phyloP scores from a whole-genome alignment of 1,140 invertebrate genomes.

The Diploscapter pachys region DNA sequence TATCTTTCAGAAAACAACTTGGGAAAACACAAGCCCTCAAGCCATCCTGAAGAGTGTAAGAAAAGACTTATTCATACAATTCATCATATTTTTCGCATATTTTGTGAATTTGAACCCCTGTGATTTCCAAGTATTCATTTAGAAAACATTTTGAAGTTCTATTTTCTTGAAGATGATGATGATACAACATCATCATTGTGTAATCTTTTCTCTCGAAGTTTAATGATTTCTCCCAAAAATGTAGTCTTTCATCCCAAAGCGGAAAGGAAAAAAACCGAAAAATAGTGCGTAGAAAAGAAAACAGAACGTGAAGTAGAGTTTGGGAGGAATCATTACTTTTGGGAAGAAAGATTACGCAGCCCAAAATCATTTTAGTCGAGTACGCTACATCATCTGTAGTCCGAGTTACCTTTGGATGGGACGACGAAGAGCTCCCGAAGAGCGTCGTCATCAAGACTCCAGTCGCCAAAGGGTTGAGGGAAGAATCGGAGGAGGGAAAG shows the following conservation, averaged over 20 bases:
- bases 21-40: too few relatives aligned
- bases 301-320: too few relatives aligned
- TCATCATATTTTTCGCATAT: not conserved
- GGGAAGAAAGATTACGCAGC: too few relatives aligned
- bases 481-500: constrained; percentile 28
- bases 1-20: constrained; percentile 1
- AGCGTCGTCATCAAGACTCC: constrained; percentile 54
- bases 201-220: too few relatives aligned
- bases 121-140: too few relatives aligned
- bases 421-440: constrained; percentile 46
- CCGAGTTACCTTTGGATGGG: constrained; percentile 55
- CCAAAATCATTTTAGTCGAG: constrained; percentile 18
- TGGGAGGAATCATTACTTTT: too few relatives aligned
- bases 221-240: not conserved
- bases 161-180: not conserved
- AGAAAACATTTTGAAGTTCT: not conserved
- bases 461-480: constrained; percentile 36
- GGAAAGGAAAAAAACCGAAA: too few relatives aligned
- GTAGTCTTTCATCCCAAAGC: constrained; percentile 12
- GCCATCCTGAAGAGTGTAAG: too few relatives aligned
- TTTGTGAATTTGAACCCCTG: too few relatives aligned
- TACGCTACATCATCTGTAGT: constrained; percentile 51
- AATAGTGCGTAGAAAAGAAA: too few relatives aligned
- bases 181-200: not conserved
- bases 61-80: not conserved